These are phyloP conservation scores for Scaptomyza tumidula DNA, from an alignment of 2,888 invertebrate genomes.

Conservation along the genomic window DNA sequence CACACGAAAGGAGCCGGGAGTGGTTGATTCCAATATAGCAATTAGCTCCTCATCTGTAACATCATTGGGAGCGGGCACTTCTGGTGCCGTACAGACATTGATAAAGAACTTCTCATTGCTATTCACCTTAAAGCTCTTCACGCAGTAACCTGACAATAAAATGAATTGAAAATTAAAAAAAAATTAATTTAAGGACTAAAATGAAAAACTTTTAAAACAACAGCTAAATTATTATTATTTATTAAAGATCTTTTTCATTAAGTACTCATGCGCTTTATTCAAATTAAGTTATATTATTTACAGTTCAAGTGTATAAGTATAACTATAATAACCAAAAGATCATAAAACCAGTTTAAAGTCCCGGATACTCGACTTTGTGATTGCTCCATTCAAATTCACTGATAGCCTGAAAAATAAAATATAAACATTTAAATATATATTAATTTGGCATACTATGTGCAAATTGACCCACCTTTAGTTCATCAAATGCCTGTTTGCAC, in stretches of 20 bases:
- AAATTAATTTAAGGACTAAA: background rate
- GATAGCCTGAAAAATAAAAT: constrained; percentile 51
- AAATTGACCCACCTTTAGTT: constrained; percentile 54
- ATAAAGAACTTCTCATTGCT: constrained; percentile 91
- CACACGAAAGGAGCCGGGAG: constrained; percentile 90
- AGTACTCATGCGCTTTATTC: background rate
- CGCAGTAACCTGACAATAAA: constrained; percentile 88
- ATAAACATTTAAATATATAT: background rate
- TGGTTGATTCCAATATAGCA: constrained; percentile 88
- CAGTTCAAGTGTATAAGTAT: background rate
- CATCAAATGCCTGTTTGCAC: constrained; percentile 53
- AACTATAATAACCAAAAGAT: background rate
- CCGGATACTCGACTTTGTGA: constrained; percentile 41
- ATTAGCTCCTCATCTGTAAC: constrained; percentile 89
- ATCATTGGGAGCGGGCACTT: constrained; percentile 90
- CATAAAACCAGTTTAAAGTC: background rate
- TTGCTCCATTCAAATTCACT: constrained; percentile 57
- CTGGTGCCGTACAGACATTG: constrained; percentile 92
- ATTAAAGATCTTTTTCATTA: background rate
- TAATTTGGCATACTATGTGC: too few relatives aligned
- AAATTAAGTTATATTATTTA: background rate
- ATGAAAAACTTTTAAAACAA: background rate
- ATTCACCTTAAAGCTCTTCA: constrained; percentile 89
- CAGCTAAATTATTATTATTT: background rate
- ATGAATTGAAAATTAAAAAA: background rate